Conservation (phyloP, 1,140 invertebrate species). For the Melitaea cinxia region DNA sequence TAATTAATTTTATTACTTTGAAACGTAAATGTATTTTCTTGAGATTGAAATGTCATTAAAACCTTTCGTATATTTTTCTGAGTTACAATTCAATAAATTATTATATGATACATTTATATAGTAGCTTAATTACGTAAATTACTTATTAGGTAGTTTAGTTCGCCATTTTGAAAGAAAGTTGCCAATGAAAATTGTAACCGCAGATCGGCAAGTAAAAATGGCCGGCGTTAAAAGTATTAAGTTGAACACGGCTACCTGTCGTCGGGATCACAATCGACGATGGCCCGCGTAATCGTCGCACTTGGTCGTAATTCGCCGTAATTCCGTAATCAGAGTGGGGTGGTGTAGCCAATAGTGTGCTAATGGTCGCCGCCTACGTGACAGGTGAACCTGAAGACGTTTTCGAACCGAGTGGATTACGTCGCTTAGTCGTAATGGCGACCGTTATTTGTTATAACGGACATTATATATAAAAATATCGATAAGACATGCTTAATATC, state of each 20-base stretch:
- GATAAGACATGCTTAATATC: too few species aligned
- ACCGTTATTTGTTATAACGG: too few species aligned
- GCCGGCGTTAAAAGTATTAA: conserved; percentile 19
- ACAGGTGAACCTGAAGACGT: conserved; percentile 25
- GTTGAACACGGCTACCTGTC: conserved; percentile 28
- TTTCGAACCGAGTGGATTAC: neutral
- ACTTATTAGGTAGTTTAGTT: too few species aligned
- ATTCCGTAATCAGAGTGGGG: conserved; percentile 40
- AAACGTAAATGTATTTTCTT: too few species aligned
- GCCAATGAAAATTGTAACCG: neutral
- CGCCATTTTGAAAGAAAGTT: too few species aligned
- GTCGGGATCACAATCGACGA: conserved; percentile 29
- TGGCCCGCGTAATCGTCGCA: conserved; percentile 38
- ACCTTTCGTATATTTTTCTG: too few species aligned
- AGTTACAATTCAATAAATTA: too few species aligned
- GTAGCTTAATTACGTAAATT: too few species aligned
- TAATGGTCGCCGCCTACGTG: conserved; percentile 35
- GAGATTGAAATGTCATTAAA: too few species aligned
- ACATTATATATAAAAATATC: neutral
- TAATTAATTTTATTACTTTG: too few species aligned
- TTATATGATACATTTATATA: too few species aligned
- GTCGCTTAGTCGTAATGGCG: neutral
- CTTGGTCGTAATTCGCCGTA: conserved; percentile 40
- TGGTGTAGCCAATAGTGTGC: conserved; percentile 38
- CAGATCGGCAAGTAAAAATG: conserved; percentile 13